These are phyloP conservation scores for Lytechinus variegatus DNA, from an alignment of 35 echinoderm and acorn worm genomes.

Conservation along the genomic window DNA sequence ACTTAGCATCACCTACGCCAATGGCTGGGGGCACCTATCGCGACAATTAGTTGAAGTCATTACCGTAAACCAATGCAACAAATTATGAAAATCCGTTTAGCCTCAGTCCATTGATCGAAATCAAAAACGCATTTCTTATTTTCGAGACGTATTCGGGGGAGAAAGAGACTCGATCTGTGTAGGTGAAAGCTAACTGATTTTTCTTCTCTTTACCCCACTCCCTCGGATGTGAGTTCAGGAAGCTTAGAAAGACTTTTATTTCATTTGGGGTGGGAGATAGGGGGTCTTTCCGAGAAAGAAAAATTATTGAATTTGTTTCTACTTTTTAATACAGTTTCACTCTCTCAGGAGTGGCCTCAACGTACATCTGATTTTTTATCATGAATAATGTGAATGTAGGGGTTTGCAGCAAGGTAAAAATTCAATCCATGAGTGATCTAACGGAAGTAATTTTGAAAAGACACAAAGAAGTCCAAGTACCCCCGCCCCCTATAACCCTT, in stretches of 20 bases:
- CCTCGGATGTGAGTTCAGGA: background rate
- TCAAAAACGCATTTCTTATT: background rate
- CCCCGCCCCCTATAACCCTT: background rate
- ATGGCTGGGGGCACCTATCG: background rate
- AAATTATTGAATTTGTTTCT: too few relatives aligned
- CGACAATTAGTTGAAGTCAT: slow-evolving; percentile 12
- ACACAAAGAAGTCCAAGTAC: background rate
- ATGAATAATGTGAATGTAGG: too few relatives aligned
- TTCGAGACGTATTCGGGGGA: background rate
- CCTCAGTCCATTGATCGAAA: background rate
- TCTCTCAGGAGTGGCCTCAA: too few relatives aligned
- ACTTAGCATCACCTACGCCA: background rate
- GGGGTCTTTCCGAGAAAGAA: too few relatives aligned
- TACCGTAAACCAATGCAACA: slow-evolving; percentile 2
- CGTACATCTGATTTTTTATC: too few relatives aligned
- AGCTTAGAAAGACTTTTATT: too few relatives aligned
- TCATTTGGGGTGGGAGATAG: too few relatives aligned
- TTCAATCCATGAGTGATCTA: too few relatives aligned
- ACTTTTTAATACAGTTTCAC: too few relatives aligned
- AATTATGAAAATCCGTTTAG: background rate
- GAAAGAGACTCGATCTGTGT: too few relatives aligned
- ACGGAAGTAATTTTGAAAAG: background rate
- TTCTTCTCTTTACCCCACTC: background rate
- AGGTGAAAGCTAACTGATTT: too few relatives aligned
- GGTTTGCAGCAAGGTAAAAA: too few relatives aligned